Evolutionary conservation across 2,797 vertebrate genomes (phyloP).

Genomic region (Eulemur rubriventer): DNA sequence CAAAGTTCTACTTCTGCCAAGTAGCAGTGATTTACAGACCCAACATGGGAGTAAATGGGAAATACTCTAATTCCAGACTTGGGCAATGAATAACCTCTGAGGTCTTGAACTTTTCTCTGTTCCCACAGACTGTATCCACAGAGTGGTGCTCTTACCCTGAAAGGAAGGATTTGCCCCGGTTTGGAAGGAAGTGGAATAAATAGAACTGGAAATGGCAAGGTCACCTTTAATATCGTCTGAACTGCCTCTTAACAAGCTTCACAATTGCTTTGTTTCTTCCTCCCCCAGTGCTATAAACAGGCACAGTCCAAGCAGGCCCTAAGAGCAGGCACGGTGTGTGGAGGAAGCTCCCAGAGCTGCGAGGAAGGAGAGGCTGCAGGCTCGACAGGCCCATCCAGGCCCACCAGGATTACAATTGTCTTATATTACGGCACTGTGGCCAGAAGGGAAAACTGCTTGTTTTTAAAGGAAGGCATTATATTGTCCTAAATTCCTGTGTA

Average conservation of each 20-base stretch:
- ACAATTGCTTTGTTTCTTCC: slow-evolving; percentile 87
- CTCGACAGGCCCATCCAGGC: slow-evolving; percentile 84
- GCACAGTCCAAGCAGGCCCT: slow-evolving; percentile 89
- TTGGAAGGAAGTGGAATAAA: slow-evolving; percentile 88
- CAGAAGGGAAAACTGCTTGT: slow-evolving; percentile 76
- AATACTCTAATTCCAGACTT: slow-evolving; percentile 64
- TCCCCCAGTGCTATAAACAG: slow-evolving; percentile 88
- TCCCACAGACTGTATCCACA: slow-evolving; percentile 75
- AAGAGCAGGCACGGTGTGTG: slow-evolving; percentile 87
- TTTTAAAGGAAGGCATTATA: slow-evolving; percentile 79
- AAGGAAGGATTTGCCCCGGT: slow-evolving; percentile 74
- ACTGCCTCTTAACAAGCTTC: slow-evolving; percentile 82
- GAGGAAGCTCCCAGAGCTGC: slow-evolving; percentile 91
- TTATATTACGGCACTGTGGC: slow-evolving; percentile 53
- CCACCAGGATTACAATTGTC: slow-evolving; percentile 63
- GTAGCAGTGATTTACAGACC: slow-evolving; percentile 59
- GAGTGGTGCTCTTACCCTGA: slow-evolving; percentile 75
- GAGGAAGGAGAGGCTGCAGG: slow-evolving; percentile 91
- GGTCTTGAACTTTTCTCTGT: slow-evolving; percentile 61
- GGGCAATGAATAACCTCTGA: slow-evolving; percentile 69
- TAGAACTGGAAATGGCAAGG: slow-evolving; percentile 89
- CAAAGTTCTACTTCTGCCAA: slow-evolving; percentile 48
- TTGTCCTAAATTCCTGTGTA: slow-evolving; percentile 82
- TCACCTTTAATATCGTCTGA: slow-evolving; percentile 82
- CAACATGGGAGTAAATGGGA: slow-evolving; percentile 46